Conservation (phyloP, 1,140 invertebrate genomes). For the Asobara japonica region DNA sequence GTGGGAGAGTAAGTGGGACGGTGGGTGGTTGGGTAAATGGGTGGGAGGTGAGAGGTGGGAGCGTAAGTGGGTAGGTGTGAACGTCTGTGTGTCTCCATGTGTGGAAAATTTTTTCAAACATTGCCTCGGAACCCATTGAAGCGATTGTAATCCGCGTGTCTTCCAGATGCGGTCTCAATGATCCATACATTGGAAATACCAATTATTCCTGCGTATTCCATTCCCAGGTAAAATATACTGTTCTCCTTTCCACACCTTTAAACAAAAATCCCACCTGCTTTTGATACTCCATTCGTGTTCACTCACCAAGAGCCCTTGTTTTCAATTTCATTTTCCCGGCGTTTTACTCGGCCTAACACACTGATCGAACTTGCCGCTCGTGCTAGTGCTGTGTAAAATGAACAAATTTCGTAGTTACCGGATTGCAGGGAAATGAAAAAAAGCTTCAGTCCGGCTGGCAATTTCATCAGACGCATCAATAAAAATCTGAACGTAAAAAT, state of each 20-base stretch:
- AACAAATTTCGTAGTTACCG: not conserved
- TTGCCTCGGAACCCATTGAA: no score
- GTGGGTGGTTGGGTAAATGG: no score
- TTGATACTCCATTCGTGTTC: not conserved
- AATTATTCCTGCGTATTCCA: no score
- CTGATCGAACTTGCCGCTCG: not conserved
- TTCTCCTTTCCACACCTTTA: not conserved
- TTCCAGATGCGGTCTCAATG: no score
- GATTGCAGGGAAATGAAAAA: not conserved
- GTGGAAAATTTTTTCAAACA: no score
- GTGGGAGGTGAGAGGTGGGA: no score
- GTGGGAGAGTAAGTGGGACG: no score
- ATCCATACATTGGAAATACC: no score
- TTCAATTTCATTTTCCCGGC: not conserved
- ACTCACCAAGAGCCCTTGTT: not conserved
- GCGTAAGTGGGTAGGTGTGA: no score
- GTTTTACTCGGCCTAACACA: conserved; percentile 1
- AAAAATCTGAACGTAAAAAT: not conserved
- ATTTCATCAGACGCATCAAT: not conserved
- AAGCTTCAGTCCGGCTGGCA: not conserved
- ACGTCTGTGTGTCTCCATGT: no score
- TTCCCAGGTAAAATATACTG: not conserved
- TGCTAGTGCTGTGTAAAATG: not conserved
- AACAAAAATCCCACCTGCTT: not conserved
- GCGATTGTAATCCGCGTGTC: no score